These are phyloP conservation scores for Salvelinus fontinalis DNA, from an alignment of 2,113 vertebrate genomes.

Conservation along the genomic window DNA sequence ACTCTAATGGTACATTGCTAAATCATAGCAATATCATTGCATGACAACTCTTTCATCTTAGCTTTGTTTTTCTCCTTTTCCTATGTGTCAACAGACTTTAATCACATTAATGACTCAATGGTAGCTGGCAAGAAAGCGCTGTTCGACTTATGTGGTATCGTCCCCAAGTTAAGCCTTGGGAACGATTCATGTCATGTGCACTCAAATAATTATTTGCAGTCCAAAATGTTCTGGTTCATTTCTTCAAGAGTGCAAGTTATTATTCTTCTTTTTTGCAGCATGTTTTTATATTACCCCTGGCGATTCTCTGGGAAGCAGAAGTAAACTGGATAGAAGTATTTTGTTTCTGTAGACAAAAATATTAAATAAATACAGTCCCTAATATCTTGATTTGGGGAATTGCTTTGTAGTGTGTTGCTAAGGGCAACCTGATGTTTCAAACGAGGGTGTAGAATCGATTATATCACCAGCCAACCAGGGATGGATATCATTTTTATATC, in stretches of 20 bases:
- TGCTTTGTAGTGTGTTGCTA: neutral
- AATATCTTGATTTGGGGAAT: slow-evolving; percentile 3
- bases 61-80: neutral
- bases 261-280: neutral
- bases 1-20: neutral
- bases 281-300: neutral
- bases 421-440: neutral
- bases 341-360: neutral
- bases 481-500: too few relatives aligned
- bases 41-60: neutral
- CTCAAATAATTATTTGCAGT: neutral
- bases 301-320: neutral
- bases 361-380: neutral
- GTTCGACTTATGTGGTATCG: neutral
- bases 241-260: neutral
- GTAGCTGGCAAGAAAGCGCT: neutral
- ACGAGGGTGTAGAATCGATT: neutral
- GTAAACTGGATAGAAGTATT: slow-evolving; percentile 4
- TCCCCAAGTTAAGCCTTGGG: neutral
- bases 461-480: neutral
- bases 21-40: neutral
- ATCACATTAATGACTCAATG: slow-evolving; percentile 1
- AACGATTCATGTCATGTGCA: neutral
- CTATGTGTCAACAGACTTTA: neutral
- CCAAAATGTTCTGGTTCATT: slow-evolving; percentile 14